Base-by-base conservation (phyloP, 2,113 vertebrate species). In the Stomatorhinus ivindoensis region DNA sequence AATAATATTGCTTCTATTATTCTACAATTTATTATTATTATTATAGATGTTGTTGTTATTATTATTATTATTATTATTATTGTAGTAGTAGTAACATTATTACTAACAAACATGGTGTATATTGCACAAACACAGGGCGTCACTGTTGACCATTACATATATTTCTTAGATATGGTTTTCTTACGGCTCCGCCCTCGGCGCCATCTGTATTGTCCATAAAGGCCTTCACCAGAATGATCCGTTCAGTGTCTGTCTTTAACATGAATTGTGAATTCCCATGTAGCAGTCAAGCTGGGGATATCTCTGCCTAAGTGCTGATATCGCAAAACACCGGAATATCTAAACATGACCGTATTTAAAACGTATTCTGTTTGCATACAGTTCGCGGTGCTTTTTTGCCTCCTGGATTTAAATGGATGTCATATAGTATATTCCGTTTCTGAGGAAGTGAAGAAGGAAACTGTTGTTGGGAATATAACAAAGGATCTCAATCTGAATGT, bases 391-490 rank as follows among this genome's bases (percentile, higher is more conserved):
- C 46, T 50, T 35, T n/a, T 90, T 39, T 95, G 93, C 93, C 91
- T 94, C 9, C 90, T 89, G 88, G 89, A 92, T 87, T 86, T 92
- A 50, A 93, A 93, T 53, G 90, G 48, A 10, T 93, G 93, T 89
- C 94, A 96, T 80, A 93, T 94, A 55, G 93, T 93, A 5, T 96
- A 96, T 87, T 93, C 93, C 0, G 51, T 96, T 86, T 92, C 93
- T 1, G 96, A 96, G 91, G 96, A 96, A 90, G 92, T 91, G 87
- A 91, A 94, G 88, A 94, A 93, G 90, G 96, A 95, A 39, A 93
- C 95, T 0, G 88, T 93, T 39, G 93, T 96, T 76, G 96, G 96
- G 86, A 95, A 96, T 91, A 92, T 96, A 4, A 94, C 94, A 0
- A 95, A 94, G 91, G 96, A 96, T 91, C 90, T 96, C 58, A 94